A percentile compares a stretch with the other conserved stretches of the same genome.
phyloP scores from a whole-genome alignment of 35 echinoderm and acorn worm species.

The Heliocidaris tuberculata region DNA sequence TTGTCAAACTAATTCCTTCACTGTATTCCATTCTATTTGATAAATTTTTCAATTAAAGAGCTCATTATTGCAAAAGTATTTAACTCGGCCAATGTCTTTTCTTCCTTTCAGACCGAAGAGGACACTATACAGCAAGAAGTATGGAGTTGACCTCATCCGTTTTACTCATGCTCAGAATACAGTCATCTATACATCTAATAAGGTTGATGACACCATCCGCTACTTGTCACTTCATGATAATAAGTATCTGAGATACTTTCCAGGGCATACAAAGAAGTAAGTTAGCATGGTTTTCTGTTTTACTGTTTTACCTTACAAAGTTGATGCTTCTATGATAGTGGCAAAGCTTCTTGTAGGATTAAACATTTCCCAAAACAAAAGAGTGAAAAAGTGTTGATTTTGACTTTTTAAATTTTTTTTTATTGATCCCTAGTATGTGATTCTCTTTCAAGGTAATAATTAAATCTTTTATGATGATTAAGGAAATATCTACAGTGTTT shows the following conservation, averaged over 20 bases:
- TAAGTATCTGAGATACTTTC: slow-evolving; percentile 96
- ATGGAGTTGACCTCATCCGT: slow-evolving; percentile 96
- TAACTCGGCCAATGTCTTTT: not conserved
- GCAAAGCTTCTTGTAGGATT: not conserved
- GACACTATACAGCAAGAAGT: slow-evolving; percentile 97
- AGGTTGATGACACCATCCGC: slow-evolving; percentile 92
- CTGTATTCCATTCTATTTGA: too few relatives aligned
- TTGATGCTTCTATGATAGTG: not conserved
- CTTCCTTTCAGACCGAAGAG: slow-evolving; percentile 82
- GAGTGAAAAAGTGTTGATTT: too few relatives aligned
- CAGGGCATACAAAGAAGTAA: slow-evolving; percentile 98
- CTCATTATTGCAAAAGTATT: too few relatives aligned
- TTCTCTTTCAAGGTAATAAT: too few relatives aligned
- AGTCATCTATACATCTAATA: slow-evolving; percentile 95
- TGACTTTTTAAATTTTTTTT: too few relatives aligned
- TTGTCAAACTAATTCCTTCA: too few relatives aligned
- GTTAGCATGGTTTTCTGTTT: not conserved
- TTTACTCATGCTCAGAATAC: slow-evolving; percentile 97
- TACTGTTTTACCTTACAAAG: not conserved
- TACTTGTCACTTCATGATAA: slow-evolving; percentile 96
- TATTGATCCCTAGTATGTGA: too few relatives aligned
- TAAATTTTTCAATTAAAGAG: too few relatives aligned
- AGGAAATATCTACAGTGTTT: too few relatives aligned
- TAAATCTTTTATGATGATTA: too few relatives aligned
- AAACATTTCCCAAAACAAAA: not conserved